These are phyloP conservation scores for Trichomalopsis sarcophagae DNA, from an alignment of 1,140 invertebrate genomes.

Conservation along the genomic window DNA sequence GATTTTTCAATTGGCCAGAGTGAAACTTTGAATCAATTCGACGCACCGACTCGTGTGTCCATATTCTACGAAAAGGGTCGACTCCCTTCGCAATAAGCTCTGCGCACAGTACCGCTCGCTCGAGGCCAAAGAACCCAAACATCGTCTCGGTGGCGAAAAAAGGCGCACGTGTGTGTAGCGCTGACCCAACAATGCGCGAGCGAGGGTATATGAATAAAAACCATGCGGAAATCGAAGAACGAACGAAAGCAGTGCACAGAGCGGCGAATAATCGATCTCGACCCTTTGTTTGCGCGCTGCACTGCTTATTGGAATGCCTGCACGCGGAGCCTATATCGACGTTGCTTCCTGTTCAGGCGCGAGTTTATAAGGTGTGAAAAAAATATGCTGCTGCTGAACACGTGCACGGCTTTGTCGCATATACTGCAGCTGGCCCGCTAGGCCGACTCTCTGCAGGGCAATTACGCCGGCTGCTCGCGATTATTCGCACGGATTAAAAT, in stretches of 20 bases:
- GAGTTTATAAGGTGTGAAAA: background rate
- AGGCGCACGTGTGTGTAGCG: too few relatives aligned
- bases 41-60: too few relatives aligned
- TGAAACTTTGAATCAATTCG: too few relatives aligned
- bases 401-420: background rate
- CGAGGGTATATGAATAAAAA: background rate
- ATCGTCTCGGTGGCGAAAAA: too few relatives aligned
- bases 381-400: background rate
- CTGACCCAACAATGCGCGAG: too few relatives aligned
- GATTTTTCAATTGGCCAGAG: too few relatives aligned
- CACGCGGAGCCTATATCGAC: background rate
- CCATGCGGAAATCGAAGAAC: constrained; percentile 23
- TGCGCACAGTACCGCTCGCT: too few relatives aligned
- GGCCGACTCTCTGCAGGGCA: too few relatives aligned
- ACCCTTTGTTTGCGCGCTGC: background rate
- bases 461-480: background rate
- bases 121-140: too few relatives aligned
- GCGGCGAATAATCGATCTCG: constrained; percentile 1
- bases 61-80: too few relatives aligned
- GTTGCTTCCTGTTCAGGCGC: background rate
- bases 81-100: too few relatives aligned
- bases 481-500: background rate
- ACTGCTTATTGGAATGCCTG: background rate
- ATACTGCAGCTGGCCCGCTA: background rate
- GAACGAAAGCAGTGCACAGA: background rate